Evolutionary conservation across 2,797 vertebrate species (phyloP).

Genomic region (Labeo calbasu): DNA sequence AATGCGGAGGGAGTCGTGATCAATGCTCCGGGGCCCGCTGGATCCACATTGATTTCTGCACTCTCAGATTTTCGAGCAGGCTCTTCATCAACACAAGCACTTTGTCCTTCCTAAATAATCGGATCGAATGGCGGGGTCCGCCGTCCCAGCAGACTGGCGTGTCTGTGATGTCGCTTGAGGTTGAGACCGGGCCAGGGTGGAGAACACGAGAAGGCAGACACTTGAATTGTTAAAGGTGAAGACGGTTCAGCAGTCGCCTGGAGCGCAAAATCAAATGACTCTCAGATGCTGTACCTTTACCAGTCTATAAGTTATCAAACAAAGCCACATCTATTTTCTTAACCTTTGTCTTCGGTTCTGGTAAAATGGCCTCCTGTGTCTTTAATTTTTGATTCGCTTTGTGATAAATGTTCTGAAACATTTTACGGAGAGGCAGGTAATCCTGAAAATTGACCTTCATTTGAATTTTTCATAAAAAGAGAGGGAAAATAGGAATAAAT

Average conservation of each 20-base stretch:
- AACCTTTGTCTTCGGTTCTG: conserved; percentile 2
- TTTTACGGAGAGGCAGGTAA: conserved; percentile 62
- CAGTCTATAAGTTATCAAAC: conserved; percentile 18
- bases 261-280: conserved; percentile 5
- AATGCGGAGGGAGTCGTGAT: conserved; percentile 78
- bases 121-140: conserved; percentile 76
- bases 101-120: conserved; percentile 88
- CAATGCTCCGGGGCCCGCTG: conserved; percentile 83
- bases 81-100: conserved; percentile 89
- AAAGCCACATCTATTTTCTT: conserved; percentile 30
- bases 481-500: conserved; percentile 68
- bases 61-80: conserved; percentile 82
- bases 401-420: conserved; percentile 56
- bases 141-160: conserved; percentile 70
- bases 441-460: conserved; percentile 65
- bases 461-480: conserved; percentile 66
- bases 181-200: conserved; percentile 32
- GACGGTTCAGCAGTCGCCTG: neutral
- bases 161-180: conserved; percentile 52
- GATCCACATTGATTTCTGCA: conserved; percentile 83
- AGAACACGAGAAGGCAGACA: conserved; percentile 11
- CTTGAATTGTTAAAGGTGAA: conserved; percentile 41
- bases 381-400: conserved; percentile 62
- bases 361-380: conserved; percentile 49
- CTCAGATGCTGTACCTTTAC: neutral